These are phyloP conservation scores for Stenodema calcarata DNA, from an alignment of 2,888 invertebrate species.

Conservation along the genomic window DNA sequence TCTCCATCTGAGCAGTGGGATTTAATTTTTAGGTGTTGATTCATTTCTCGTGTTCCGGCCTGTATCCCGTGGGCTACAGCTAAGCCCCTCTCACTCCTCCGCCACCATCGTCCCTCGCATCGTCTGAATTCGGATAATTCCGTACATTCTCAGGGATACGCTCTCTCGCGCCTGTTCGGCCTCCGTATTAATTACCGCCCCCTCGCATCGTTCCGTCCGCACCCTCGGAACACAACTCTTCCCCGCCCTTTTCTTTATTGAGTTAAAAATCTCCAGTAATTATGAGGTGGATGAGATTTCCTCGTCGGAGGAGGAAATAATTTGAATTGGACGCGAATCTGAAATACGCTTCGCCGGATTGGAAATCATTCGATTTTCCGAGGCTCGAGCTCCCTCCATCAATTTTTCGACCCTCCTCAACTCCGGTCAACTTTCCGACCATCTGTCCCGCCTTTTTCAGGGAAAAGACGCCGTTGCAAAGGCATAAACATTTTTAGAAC, in stretches of 20 bases:
- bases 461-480: no score
- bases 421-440: no score
- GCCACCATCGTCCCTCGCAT: neutral
- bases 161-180: neutral
- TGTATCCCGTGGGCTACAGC: no score
- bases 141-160: neutral
- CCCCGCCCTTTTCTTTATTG: constrained; percentile 11
- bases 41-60: no score
- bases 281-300: constrained; percentile 41
- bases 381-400: neutral
- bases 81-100: neutral
- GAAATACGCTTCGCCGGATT: constrained; percentile 26
- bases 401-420: neutral
- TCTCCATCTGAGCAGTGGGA: no score
- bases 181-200: constrained; percentile 37
- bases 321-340: constrained; percentile 31
- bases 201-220: neutral
- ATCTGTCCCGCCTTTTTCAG: no score
- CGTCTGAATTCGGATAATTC: constrained; percentile 10
- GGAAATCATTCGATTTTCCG: constrained; percentile 31
- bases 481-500: no score
- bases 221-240: neutral
- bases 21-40: no score
- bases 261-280: constrained; percentile 44
- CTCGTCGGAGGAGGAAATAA: constrained; percentile 30